phyloP scores from a whole-genome alignment of 2,888 invertebrate species.

The Desoria tigrina region DNA sequence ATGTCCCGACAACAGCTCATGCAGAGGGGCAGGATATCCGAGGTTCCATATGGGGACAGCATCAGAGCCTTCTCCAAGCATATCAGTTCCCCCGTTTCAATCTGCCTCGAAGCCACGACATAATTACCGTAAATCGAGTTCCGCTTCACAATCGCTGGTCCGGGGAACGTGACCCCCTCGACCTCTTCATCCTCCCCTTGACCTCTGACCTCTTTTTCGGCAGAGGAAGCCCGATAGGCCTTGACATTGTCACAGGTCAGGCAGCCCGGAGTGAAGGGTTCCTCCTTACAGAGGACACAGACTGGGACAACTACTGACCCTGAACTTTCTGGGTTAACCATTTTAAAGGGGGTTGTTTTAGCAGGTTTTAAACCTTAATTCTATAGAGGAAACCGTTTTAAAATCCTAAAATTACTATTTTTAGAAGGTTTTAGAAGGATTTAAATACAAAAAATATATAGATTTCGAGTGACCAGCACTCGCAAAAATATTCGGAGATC shows the following conservation, averaged over 20 bases:
- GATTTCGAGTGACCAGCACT: no score
- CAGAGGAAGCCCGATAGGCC: background rate
- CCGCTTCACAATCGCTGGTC: conserved; percentile 30
- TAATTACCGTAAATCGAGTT: conserved; percentile 40
- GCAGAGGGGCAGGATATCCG: conserved; percentile 36
- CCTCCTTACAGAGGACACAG: background rate
- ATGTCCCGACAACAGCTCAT: conserved; percentile 37
- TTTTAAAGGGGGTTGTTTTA: background rate
- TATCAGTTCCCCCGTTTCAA: conserved; percentile 38
- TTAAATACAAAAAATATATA: no score
- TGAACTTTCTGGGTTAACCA: conserved; percentile 5
- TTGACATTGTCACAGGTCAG: background rate
- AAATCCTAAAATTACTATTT: no score
- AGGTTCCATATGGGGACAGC: conserved; percentile 30
- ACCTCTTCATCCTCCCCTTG: background rate
- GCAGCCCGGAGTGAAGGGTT: background rate
- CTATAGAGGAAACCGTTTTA: no score
- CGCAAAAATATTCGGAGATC: no score
- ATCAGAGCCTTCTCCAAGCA: conserved; percentile 27
- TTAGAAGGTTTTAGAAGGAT: no score
- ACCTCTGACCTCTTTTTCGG: background rate
- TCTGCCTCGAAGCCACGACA: conserved; percentile 38
- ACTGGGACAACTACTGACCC: no score
- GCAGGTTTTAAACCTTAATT: no score
- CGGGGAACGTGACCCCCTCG: conserved; percentile 26